Evolutionary conservation across 2,797 vertebrate genomes (phyloP).

Genomic region (Gouania willdenowi): DNA sequence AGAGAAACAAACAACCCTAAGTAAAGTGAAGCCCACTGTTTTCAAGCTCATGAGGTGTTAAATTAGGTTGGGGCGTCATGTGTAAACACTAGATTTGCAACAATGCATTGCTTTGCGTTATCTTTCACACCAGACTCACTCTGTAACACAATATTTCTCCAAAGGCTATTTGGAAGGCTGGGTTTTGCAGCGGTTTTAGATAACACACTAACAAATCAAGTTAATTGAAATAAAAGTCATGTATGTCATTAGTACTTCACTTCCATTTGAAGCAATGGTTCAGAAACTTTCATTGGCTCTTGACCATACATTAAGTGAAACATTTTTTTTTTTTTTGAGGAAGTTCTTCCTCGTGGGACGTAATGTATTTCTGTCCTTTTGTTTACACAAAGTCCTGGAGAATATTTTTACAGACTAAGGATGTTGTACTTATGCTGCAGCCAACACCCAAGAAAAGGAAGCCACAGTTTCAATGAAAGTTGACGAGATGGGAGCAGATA

Average conservation of each 20-base stretch:
- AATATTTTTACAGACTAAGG: constrained; percentile 88
- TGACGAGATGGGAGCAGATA: constrained; percentile 87
- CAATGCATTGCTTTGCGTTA: neutral
- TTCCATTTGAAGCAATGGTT: constrained; percentile 4
- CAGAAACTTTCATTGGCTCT: constrained; percentile 6
- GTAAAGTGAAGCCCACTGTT: neutral
- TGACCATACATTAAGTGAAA: constrained; percentile 46
- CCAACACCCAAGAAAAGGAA: constrained; percentile 91
- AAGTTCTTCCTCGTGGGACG: constrained; percentile 65
- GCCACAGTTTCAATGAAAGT: constrained; percentile 83
- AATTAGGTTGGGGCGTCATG: neutral
- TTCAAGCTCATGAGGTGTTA: neutral
- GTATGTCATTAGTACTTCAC: neutral
- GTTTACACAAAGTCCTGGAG: constrained; percentile 76
- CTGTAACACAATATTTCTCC: neutral
- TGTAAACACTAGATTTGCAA: neutral
- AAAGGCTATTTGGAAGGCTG: neutral
- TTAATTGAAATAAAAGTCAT: neutral
- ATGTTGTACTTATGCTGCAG: constrained; percentile 70
- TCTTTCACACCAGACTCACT: neutral
- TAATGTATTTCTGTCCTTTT: constrained; percentile 81
- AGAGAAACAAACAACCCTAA: neutral
- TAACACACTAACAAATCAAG: too few relatives aligned
- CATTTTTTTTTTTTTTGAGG: constrained; percentile 48
- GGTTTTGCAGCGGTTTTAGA: neutral